phyloP scores from a whole-genome alignment of 1,140 invertebrate species.

The Apocrypta bakeri region DNA sequence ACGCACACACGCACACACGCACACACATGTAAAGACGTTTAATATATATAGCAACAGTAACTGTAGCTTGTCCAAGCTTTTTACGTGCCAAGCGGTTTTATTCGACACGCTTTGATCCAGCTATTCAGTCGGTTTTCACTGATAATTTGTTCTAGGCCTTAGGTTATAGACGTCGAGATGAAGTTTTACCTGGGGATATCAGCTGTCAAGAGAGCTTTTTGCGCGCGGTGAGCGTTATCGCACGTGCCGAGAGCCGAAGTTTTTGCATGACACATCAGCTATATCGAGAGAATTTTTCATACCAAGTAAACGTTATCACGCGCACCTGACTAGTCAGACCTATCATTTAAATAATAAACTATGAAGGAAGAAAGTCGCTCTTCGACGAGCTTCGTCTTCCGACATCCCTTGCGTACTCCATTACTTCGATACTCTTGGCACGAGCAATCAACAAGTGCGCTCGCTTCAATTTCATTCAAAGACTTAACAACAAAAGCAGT shows the following conservation, averaged over 20 bases:
- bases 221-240: not conserved
- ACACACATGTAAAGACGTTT: too few relatives aligned
- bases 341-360: not conserved
- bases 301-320: not conserved
- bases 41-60: too few relatives aligned
- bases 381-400: too few relatives aligned
- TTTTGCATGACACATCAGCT: not conserved
- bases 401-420: too few relatives aligned
- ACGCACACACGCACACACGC: too few relatives aligned
- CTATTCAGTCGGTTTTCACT: slow-evolving; percentile 34
- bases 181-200: not conserved
- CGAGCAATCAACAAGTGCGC: slow-evolving; percentile 3
- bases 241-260: not conserved
- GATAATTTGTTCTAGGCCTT: slow-evolving; percentile 25
- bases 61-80: too few relatives aligned
- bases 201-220: not conserved
- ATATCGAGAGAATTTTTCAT: not conserved
- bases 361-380: too few relatives aligned
- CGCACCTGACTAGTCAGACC: too few relatives aligned
- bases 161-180: not conserved
- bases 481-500: slow-evolving; percentile 9
- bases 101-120: not conserved
- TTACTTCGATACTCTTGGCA: too few relatives aligned
- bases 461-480: too few relatives aligned
- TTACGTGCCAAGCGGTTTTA: not conserved